Percentiles rank a stretch among this genome's conserved stretches.
Conservation (phyloP, 2,888 invertebrate species). For the Choreutis nemorana region DNA sequence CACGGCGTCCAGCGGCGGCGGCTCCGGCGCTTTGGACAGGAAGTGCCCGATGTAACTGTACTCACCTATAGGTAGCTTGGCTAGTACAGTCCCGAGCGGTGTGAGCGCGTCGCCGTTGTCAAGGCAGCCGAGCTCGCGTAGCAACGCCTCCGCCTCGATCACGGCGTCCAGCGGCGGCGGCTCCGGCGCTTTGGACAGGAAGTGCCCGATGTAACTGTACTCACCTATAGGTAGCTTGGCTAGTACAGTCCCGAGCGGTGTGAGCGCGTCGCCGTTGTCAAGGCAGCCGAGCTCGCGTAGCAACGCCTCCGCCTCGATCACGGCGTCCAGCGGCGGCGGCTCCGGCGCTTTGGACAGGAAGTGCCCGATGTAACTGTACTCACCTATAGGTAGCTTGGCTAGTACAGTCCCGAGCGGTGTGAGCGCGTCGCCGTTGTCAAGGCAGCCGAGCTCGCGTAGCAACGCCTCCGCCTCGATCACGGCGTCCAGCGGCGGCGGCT, state of each 20-base stretch:
- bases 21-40: conserved; percentile 93
- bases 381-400: conserved; percentile 87
- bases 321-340: conserved; percentile 96
- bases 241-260: conserved; percentile 91
- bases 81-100: conserved; percentile 91
- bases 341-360: conserved; percentile 96
- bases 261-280: conserved; percentile 86
- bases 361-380: conserved; percentile 83
- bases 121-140: conserved; percentile 89
- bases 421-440: conserved; percentile 86
- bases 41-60: conserved; percentile 83
- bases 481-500: conserved; percentile 96
- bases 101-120: conserved; percentile 89
- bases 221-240: conserved; percentile 87
- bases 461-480: conserved; percentile 96
- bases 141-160: conserved; percentile 91
- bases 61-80: conserved; percentile 84
- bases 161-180: conserved; percentile 98
- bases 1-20: conserved; percentile 96
- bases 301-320: conserved; percentile 94
- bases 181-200: conserved; percentile 94
- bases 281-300: conserved; percentile 90
- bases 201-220: conserved; percentile 84
- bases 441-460: conserved; percentile 86
- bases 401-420: conserved; percentile 94